A percentile compares a stretch with the other conserved stretches of the same genome.
phyloP scores from a whole-genome alignment of 2,113 vertebrate species.

The Labrus mixtus region DNA sequence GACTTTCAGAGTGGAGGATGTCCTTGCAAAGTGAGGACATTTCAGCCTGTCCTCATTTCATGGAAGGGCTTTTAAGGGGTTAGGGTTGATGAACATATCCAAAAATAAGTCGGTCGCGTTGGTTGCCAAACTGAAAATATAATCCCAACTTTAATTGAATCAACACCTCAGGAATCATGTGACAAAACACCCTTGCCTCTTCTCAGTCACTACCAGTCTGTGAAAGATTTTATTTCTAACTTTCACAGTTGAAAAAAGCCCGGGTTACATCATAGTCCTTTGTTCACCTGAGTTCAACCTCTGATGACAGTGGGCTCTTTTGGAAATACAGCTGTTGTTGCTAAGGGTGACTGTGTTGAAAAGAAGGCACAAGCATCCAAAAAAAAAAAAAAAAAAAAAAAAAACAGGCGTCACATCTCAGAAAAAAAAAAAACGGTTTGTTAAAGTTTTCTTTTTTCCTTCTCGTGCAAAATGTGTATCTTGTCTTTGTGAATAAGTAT shows the following conservation, averaged over 20 bases:
- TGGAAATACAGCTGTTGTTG: not conserved
- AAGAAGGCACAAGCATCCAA: too few species aligned
- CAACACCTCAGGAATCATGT: not conserved
- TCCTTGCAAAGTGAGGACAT: slow-evolving; percentile 11
- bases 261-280: not conserved
- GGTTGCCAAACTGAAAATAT: slow-evolving; percentile 12
- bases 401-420: not conserved
- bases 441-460: too few species aligned
- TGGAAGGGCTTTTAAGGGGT: not conserved
- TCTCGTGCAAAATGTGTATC: not conserved
- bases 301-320: not conserved
- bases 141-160: not conserved
- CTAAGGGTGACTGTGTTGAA: not conserved
- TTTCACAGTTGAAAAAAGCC: not conserved
- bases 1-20: not conserved
- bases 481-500: not conserved
- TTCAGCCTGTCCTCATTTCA: slow-evolving; percentile 8
- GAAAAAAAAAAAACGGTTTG: too few species aligned
- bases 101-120: not conserved
- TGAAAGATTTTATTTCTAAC: slow-evolving; percentile 2
- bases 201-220: not conserved
- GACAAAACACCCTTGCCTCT: not conserved
- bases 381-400: too few species aligned
- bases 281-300: not conserved
- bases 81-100: not conserved